phyloP scores from a whole-genome alignment of 2,888 invertebrate species.

The Athalia rosae region DNA sequence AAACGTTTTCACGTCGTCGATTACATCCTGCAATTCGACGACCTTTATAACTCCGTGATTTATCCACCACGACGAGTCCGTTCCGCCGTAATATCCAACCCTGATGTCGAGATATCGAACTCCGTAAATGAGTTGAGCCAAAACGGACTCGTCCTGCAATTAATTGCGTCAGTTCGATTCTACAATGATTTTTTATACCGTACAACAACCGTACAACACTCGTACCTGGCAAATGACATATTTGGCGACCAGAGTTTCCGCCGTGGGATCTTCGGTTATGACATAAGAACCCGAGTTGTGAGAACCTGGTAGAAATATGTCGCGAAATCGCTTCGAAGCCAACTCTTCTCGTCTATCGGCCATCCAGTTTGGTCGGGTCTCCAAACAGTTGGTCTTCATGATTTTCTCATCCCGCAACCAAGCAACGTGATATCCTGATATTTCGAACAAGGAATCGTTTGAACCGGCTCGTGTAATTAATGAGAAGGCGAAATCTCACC shows the following conservation, averaged over 20 bases:
- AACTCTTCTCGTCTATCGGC: conserved; percentile 72
- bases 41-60: conserved; percentile 77
- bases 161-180: not conserved
- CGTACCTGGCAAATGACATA: conserved; percentile 75
- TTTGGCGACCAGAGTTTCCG: conserved; percentile 72
- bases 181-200: conserved; percentile 48
- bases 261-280: conserved; percentile 54
- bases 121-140: conserved; percentile 78
- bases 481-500: conserved; percentile 54
- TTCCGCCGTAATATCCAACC: conserved; percentile 74
- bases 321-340: conserved; percentile 74
- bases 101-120: conserved; percentile 79
- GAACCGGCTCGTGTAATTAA: not conserved
- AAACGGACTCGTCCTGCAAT: conserved; percentile 76
- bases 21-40: conserved; percentile 73
- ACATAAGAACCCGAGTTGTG: conserved; percentile 81
- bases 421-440: conserved; percentile 60
- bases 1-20: conserved; percentile 76
- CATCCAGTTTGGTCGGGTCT: conserved; percentile 79
- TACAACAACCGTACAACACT: too few relatives aligned
- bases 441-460: not conserved
- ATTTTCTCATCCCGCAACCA: conserved; percentile 64
- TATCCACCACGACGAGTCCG: conserved; percentile 74
- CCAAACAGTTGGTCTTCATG: conserved; percentile 73
- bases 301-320: conserved; percentile 82